Conservation (phyloP, 2,888 invertebrate species). For the Mechanitis messenoides region DNA sequence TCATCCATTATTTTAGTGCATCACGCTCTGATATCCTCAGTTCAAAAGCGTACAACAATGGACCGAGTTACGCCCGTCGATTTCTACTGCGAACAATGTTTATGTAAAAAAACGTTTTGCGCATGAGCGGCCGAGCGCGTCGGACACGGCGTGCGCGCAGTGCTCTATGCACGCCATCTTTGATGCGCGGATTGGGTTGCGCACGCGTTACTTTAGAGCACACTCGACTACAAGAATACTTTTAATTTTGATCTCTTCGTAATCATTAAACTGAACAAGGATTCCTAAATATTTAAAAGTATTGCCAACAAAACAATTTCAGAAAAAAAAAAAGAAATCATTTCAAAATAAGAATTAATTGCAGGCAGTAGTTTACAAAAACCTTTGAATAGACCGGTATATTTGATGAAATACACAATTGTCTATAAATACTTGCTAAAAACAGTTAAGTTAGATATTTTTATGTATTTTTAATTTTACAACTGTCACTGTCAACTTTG, state of each 20-base stretch:
- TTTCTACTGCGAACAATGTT: constrained; percentile 74
- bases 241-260: background rate
- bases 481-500: too few relatives aligned
- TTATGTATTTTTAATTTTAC: too few relatives aligned
- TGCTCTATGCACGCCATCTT: constrained; percentile 56
- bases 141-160: constrained; percentile 71
- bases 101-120: constrained; percentile 65
- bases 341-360: too few relatives aligned
- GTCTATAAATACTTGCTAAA: too few relatives aligned
- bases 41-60: constrained; percentile 69
- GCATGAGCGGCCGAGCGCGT: constrained; percentile 60
- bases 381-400: too few relatives aligned
- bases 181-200: constrained; percentile 69
- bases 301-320: too few relatives aligned
- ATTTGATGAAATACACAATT: too few relatives aligned
- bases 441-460: too few relatives aligned
- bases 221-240: background rate
- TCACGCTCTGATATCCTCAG: constrained; percentile 71
- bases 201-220: constrained; percentile 42
- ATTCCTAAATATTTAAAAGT: too few relatives aligned
- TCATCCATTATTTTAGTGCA: constrained; percentile 59
- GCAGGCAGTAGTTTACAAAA: too few relatives aligned
- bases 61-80: constrained; percentile 71
- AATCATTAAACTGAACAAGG: too few relatives aligned
- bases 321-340: too few relatives aligned